These are phyloP conservation scores for Oreochromis spilurus DNA, from an alignment of 2,113 vertebrate genomes.

Conservation along the genomic window DNA sequence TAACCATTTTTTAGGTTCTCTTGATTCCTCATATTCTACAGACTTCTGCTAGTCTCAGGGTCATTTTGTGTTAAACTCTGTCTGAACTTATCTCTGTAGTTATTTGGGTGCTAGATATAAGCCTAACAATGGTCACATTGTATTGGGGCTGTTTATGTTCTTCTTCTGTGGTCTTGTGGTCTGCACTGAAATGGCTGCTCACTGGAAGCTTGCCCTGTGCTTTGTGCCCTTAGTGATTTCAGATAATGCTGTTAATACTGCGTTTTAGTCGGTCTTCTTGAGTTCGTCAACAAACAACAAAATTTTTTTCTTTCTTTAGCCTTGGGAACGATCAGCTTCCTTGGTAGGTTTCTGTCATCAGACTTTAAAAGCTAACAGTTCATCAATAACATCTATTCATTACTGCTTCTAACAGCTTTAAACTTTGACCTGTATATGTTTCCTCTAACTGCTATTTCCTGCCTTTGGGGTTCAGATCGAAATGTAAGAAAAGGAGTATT, in stretches of 20 bases:
- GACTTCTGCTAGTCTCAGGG: not conserved
- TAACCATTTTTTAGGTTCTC: not conserved
- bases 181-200: not conserved
- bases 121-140: not conserved
- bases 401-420: not conserved
- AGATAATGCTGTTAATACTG: not conserved
- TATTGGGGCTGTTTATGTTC: not conserved
- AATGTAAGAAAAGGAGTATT: not conserved
- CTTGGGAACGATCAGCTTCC: not conserved
- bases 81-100: not conserved
- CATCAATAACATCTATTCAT: not conserved
- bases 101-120: not conserved
- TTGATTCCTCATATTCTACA: not conserved
- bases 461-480: not conserved
- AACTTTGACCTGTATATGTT: not conserved
- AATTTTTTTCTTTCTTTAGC: not conserved
- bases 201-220: not conserved
- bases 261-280: not conserved
- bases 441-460: not conserved
- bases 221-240: not conserved
- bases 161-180: constrained; percentile 5
- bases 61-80: not conserved
- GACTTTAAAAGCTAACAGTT: not conserved
- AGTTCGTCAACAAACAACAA: not conserved
- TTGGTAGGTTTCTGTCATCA: not conserved